phyloP scores from a whole-genome alignment of 2,113 vertebrate genomes.

The Prunella fulvescens region DNA sequence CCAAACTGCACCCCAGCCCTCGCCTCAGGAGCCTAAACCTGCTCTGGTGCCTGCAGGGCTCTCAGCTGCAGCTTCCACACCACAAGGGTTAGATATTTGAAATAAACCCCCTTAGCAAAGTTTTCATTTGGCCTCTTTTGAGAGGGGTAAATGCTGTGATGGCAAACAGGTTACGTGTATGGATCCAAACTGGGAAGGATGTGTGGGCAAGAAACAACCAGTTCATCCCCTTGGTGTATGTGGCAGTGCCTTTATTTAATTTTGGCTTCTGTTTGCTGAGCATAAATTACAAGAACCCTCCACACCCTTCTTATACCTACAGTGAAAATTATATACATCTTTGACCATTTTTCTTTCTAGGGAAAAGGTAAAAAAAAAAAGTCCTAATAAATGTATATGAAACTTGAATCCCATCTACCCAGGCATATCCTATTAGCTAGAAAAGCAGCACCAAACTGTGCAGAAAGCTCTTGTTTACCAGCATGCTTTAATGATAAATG shows the following conservation, averaged over 20 bases:
- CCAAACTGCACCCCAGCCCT: not conserved
- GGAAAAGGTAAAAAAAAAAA: not conserved
- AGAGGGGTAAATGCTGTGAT: not conserved
- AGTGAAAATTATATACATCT: not conserved
- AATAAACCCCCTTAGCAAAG: not conserved
- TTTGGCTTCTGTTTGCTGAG: not conserved
- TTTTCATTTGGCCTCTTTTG: not conserved
- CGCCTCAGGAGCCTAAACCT: accelerated
- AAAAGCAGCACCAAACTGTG: not conserved
- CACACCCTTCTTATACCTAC: not conserved
- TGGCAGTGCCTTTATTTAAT: not conserved
- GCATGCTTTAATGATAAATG: not conserved
- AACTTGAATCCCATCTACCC: not conserved
- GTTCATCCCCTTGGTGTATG: not conserved
- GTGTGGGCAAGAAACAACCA: not conserved
- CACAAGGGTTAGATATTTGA: not conserved
- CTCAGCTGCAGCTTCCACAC: not conserved
- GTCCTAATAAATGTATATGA: not conserved
- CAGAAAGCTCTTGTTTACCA: not conserved
- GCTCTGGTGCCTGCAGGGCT: accelerated
- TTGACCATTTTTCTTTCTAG: not conserved
- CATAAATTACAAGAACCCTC: accelerated
- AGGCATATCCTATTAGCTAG: not conserved
- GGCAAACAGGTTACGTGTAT: not conserved
- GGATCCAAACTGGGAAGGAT: not conserved